Percentiles rank a stretch among this genome's conserved stretches.
Conservation (phyloP, 2,797 vertebrate genomes). For the Fistularia commersonii region DNA sequence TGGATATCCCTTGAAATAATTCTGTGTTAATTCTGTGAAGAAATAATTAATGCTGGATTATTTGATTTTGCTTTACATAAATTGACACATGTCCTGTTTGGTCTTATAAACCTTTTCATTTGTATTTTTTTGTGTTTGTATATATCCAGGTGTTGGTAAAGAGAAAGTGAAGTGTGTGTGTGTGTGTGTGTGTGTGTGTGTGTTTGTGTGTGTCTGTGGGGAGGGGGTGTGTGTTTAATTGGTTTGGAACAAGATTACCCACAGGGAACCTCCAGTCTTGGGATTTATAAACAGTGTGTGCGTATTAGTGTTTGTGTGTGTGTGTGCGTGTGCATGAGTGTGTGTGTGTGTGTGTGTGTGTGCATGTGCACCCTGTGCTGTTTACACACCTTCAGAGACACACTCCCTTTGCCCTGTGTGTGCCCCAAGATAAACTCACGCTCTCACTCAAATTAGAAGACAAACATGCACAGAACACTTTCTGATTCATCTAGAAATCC, state of each 20-base stretch:
- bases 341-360: constrained; percentile 18
- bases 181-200: constrained; percentile 1
- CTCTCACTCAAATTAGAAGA: constrained; percentile 8
- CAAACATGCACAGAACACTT: constrained; percentile 21
- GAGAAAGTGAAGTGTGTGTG: not conserved
- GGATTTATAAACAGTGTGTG: constrained; percentile 48
- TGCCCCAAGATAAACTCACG: constrained; percentile 33
- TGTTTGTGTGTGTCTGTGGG: not conserved
- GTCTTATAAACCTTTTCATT: no score
- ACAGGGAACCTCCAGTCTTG: constrained; percentile 41
- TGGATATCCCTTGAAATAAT: no score
- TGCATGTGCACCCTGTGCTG: constrained; percentile 13
- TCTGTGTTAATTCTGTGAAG: no score
- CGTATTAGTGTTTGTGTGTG: constrained; percentile 14
- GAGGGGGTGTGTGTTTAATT: constrained; percentile 21
- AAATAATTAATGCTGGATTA: no score
- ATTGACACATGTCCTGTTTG: no score
- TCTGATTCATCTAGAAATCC: constrained; percentile 44
- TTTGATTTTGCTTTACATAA: no score
- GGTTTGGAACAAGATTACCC: constrained; percentile 28
- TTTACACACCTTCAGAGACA: constrained; percentile 49
- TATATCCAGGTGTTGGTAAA: no score
- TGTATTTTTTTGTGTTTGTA: no score
- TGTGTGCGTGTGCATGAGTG: constrained; percentile 17
- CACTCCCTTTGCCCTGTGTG: constrained; percentile 42